Evolutionary conservation across 2,113 vertebrate species (phyloP).

Genomic region (Larimichthys polyactis): DNA sequence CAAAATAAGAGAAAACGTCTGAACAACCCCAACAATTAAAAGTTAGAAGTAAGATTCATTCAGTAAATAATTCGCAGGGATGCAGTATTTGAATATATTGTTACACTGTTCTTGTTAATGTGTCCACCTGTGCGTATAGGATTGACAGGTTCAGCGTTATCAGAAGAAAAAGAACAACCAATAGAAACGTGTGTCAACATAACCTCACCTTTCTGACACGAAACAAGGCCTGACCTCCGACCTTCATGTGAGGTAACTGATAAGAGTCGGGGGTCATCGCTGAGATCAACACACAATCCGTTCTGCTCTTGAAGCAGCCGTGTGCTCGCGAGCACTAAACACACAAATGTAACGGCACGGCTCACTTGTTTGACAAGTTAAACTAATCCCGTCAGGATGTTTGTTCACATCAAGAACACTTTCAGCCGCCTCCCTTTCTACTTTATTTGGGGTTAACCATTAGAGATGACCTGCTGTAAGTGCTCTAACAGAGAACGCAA

Average conservation of each 20-base stretch:
- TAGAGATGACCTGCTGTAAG: slow-evolving; percentile 18
- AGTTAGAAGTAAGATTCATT: too few relatives aligned
- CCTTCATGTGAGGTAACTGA: slow-evolving; percentile 45
- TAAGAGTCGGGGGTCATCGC: slow-evolving; percentile 42
- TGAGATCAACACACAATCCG: slow-evolving; percentile 31
- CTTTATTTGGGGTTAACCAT: slow-evolving; percentile 38
- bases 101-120: neutral
- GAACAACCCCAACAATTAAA: neutral
- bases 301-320: neutral
- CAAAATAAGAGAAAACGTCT: neutral
- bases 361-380: slow-evolving; percentile 28
- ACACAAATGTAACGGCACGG: neutral
- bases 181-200: slow-evolving; percentile 33
- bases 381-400: slow-evolving; percentile 51
- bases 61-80: neutral
- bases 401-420: slow-evolving; percentile 34
- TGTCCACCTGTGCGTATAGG: neutral
- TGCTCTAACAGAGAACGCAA: slow-evolving; percentile 10
- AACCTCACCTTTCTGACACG: slow-evolving; percentile 47
- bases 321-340: slow-evolving; percentile 13
- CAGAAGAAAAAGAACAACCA: slow-evolving; percentile 10
- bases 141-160: slow-evolving; percentile 9
- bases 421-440: slow-evolving; percentile 11
- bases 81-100: neutral
- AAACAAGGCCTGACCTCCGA: slow-evolving; percentile 37